A percentile compares a stretch with the other conserved stretches of the same genome.
These are phyloP conservation scores for Nyctibius grandis DNA, from an alignment of 2,797 vertebrate species.

Conservation along the genomic window DNA sequence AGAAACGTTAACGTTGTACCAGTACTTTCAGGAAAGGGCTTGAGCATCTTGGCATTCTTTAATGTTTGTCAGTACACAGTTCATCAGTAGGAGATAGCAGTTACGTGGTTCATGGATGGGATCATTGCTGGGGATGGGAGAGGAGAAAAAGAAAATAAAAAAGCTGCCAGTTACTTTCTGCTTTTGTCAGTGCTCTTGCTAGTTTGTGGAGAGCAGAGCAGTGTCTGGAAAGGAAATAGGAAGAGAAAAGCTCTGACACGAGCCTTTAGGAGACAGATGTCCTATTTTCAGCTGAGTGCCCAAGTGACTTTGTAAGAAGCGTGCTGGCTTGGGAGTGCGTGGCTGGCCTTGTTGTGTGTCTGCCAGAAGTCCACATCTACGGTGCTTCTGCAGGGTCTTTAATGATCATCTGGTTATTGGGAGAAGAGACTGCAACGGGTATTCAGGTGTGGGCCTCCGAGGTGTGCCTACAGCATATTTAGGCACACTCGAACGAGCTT, in stretches of 20 bases:
- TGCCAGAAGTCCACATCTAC: neutral
- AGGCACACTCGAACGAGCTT: rapidly evolving
- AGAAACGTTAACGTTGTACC: neutral
- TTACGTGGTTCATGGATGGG: neutral
- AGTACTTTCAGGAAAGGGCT: neutral
- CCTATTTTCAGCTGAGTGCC: neutral
- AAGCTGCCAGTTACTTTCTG: neutral
- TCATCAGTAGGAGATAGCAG: neutral
- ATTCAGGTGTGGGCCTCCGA: neutral
- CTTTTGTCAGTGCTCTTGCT: neutral
- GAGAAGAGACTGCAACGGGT: neutral
- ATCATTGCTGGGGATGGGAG: neutral
- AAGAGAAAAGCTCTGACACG: neutral
- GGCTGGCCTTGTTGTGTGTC: neutral
- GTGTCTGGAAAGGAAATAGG: neutral
- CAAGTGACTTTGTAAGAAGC: neutral
- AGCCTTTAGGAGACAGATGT: neutral
- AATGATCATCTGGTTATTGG: rapidly evolving
- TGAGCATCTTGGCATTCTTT: neutral
- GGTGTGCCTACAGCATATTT: neutral
- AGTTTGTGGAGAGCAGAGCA: neutral
- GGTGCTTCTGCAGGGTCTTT: neutral
- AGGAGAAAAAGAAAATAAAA: neutral
- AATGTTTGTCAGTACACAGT: neutral
- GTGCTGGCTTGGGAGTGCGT: rapidly evolving